A percentile compares a stretch with the other conserved stretches of the same genome.
Evolutionary conservation across 2,888 invertebrate genomes (phyloP).

Genomic region (Synanthedon vespiformis): DNA sequence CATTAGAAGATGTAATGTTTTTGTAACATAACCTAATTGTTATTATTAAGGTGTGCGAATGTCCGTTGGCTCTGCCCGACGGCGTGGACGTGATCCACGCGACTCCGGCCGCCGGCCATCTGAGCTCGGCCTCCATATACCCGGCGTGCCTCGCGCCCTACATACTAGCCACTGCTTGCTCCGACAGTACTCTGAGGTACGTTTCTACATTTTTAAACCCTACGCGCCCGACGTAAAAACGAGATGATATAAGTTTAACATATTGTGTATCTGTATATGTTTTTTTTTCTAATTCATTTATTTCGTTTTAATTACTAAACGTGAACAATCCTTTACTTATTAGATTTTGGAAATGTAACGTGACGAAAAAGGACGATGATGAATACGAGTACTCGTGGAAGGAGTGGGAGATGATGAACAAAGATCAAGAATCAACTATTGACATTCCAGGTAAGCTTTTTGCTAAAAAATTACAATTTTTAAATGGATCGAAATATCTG

Average conservation of each 20-base stretch:
- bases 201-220: background rate
- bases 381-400: conserved; percentile 79
- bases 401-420: conserved; percentile 91
- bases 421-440: conserved; percentile 73
- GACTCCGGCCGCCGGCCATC: conserved; percentile 94
- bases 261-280: too few relatives aligned
- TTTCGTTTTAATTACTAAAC: too few relatives aligned
- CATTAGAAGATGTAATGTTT: background rate
- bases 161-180: conserved; percentile 94
- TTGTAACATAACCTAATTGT: background rate
- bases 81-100: conserved; percentile 95
- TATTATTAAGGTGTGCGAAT: conserved; percentile 78
- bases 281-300: too few relatives aligned
- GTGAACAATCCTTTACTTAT: conserved; percentile 7
- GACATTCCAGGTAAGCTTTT: conserved; percentile 76
- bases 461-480: too few relatives aligned
- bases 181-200: conserved; percentile 86
- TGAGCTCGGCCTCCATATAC: conserved; percentile 97
- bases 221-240: too few relatives aligned
- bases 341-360: conserved; percentile 88
- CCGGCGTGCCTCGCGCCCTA: conserved; percentile 99
- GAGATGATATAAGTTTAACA: too few relatives aligned
- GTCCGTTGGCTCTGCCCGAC: conserved; percentile 86
- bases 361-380: conserved; percentile 61
- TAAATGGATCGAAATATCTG: too few relatives aligned